These are phyloP conservation scores for Clytia hemisphaerica DNA, from an alignment of 30 jellyfish, hydroid and myxozoan species.

Conservation along the genomic window DNA sequence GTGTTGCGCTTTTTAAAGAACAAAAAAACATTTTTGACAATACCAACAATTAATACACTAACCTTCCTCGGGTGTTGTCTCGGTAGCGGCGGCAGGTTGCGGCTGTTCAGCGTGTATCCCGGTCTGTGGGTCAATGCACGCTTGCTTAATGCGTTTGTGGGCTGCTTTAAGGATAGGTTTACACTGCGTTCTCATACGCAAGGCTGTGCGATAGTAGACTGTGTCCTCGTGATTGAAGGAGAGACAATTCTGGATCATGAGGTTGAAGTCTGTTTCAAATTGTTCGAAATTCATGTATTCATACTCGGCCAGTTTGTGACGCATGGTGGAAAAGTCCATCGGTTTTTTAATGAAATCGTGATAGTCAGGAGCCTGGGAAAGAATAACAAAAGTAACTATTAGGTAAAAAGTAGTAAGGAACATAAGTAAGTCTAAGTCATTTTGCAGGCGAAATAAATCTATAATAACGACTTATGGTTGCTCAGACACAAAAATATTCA, in stretches of 20 bases:
- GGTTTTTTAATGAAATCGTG: slow-evolving; percentile 73
- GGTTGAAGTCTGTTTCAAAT: slow-evolving; percentile 70
- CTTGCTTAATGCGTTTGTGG: slow-evolving; percentile 58
- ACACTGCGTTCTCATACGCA: slow-evolving; percentile 63
- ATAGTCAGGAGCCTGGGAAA: slow-evolving; percentile 90
- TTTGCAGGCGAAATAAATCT: no score
- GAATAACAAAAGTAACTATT: not conserved
- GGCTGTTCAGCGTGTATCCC: slow-evolving; percentile 76
- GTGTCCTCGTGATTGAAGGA: slow-evolving; percentile 94
- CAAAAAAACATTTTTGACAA: no score
- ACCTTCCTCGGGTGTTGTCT: slow-evolving; percentile 74
- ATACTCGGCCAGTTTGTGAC: slow-evolving; percentile 51
- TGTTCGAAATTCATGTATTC: slow-evolving; percentile 66
- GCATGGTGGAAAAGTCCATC: slow-evolving; percentile 94
- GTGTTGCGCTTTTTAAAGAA: no score
- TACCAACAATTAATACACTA: not conserved
- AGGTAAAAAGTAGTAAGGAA: not conserved
- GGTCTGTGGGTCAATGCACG: slow-evolving; percentile 91
- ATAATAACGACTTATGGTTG: not conserved
- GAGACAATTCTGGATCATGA: slow-evolving; percentile 79
- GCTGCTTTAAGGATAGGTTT: slow-evolving; percentile 74
- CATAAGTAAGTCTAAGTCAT: no score
- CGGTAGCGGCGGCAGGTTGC: slow-evolving; percentile 28
- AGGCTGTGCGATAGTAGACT: slow-evolving; percentile 76
- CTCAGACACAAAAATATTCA: no score